phyloP scores from a whole-genome alignment of 2,888 invertebrate species.

The Nymphalis c-album region DNA sequence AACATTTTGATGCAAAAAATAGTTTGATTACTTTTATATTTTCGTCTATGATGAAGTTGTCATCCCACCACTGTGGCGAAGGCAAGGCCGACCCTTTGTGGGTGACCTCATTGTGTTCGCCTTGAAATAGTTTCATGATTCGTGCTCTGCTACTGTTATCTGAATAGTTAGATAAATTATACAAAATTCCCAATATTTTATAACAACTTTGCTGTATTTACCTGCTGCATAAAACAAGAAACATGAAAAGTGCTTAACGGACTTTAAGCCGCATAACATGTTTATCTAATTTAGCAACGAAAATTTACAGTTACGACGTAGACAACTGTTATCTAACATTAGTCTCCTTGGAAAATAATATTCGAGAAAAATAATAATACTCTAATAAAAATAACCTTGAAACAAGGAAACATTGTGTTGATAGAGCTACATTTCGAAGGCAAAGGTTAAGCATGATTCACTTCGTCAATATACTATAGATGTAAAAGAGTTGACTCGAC shows the following conservation, averaged over 20 bases:
- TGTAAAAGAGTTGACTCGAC: slow-evolving; percentile 22
- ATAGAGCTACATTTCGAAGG: slow-evolving; percentile 37
- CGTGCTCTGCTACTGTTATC: slow-evolving; percentile 63
- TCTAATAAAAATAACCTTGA: slow-evolving; percentile 32
- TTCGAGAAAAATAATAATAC: slow-evolving; percentile 5
- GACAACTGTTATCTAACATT: slow-evolving; percentile 54
- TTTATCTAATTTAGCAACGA: slow-evolving; percentile 66
- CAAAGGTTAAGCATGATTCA: slow-evolving; percentile 52
- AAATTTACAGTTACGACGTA: slow-evolving; percentile 71
- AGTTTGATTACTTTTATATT: slow-evolving; percentile 22
- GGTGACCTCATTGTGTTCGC: slow-evolving; percentile 75
- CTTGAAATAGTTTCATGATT: slow-evolving; percentile 79
- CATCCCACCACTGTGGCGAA: slow-evolving; percentile 65
- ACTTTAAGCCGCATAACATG: too few relatives aligned
- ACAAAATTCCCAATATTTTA: slow-evolving; percentile 27
- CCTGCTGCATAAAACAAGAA: too few relatives aligned
- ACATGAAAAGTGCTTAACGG: too few relatives aligned
- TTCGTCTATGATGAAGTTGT: slow-evolving; percentile 46
- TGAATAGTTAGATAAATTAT: slow-evolving; percentile 53
- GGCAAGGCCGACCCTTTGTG: slow-evolving; percentile 75
- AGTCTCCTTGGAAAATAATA: slow-evolving; percentile 1
- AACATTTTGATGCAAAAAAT: neutral
- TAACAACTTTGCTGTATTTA: too few relatives aligned
- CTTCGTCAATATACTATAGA: slow-evolving; percentile 20
- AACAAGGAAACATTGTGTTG: slow-evolving; percentile 33